phyloP scores from a whole-genome alignment of 1,140 invertebrate species.

The Thaumatotibia leucotreta region DNA sequence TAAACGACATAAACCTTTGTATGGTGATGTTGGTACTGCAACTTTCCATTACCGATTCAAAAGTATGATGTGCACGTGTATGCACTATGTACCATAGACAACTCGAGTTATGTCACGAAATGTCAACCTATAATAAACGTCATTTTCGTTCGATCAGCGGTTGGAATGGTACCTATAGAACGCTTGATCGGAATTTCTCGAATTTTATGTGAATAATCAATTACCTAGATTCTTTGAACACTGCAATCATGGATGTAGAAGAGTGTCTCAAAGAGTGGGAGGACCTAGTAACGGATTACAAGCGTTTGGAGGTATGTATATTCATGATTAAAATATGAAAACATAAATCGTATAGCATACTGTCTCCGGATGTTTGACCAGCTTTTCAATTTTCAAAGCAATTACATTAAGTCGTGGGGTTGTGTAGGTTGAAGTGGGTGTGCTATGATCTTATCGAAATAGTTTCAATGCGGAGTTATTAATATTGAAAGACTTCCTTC shows the following conservation, averaged over 20 bases:
- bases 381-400: constrained; percentile 5
- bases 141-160: constrained; percentile 10
- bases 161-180: constrained; percentile 14
- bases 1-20: too few species aligned
- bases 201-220: constrained; percentile 20
- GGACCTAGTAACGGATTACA: constrained; percentile 86
- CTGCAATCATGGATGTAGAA: constrained; percentile 73
- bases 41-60: background rate
- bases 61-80: background rate
- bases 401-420: background rate
- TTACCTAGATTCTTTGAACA: constrained; percentile 15
- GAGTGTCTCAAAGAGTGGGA: constrained; percentile 87
- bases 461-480: too few species aligned
- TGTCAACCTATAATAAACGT: background rate
- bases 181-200: constrained; percentile 16
- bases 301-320: constrained; percentile 82
- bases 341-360: constrained; percentile 9
- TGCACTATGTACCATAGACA: constrained; percentile 3
- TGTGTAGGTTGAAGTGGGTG: background rate
- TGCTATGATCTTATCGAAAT: background rate
- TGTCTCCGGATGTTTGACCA: constrained; percentile 4
- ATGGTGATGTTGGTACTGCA: background rate
- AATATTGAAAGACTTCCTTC: too few species aligned
- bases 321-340: background rate
- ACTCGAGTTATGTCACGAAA: background rate